These are phyloP conservation scores for Amphiduros pacificus DNA, from an alignment of 2,888 invertebrate species.

Conservation along the genomic window DNA sequence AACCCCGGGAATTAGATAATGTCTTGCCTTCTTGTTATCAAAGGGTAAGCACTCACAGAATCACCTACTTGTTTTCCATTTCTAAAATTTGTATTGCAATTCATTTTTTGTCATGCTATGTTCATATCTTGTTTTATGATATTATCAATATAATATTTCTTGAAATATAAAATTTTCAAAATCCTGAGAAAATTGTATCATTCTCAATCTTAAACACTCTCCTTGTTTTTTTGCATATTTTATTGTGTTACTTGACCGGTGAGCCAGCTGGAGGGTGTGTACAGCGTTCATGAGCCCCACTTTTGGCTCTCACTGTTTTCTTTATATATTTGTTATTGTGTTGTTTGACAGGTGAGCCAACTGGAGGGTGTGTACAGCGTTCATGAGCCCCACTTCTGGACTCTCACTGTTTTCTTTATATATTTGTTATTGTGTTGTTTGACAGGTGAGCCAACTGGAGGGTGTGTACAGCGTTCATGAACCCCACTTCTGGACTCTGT, in stretches of 20 bases:
- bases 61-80: too few species aligned
- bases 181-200: too few species aligned
- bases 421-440: slow-evolving; percentile 1
- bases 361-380: slow-evolving; percentile 93
- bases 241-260: too few species aligned
- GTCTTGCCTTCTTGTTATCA: slow-evolving; percentile 85
- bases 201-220: too few species aligned
- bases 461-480: slow-evolving; percentile 96
- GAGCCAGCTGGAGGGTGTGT: slow-evolving; percentile 86
- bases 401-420: slow-evolving; percentile 66
- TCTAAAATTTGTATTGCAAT: too few species aligned
- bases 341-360: slow-evolving; percentile 70
- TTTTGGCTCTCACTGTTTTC: slow-evolving; percentile 89
- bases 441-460: slow-evolving; percentile 72
- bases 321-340: too few species aligned
- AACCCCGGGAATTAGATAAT: slow-evolving; percentile 80
- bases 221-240: too few species aligned
- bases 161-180: too few species aligned
- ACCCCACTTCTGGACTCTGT: slow-evolving; percentile 97
- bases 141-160: too few species aligned
- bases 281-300: slow-evolving; percentile 94
- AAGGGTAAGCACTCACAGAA: too few species aligned
- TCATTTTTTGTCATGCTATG: too few species aligned
- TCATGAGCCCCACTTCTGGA: slow-evolving; percentile 98
- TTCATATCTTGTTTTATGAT: too few species aligned